These are phyloP conservation scores for Anseranas semipalmata DNA, from an alignment of 2,113 vertebrate species.

Conservation along the genomic window DNA sequence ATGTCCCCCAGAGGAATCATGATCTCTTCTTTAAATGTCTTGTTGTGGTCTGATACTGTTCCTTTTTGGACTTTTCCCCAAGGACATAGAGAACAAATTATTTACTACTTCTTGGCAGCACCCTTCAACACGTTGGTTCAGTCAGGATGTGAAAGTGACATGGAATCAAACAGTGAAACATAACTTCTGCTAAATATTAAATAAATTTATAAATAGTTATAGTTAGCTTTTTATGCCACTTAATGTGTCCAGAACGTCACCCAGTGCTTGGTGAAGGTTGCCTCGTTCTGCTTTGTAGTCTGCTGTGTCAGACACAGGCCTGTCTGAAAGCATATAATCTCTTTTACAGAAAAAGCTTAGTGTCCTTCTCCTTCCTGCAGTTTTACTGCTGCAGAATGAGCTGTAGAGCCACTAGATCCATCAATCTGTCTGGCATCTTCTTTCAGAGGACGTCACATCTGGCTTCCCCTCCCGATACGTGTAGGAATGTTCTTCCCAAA, in stretches of 20 bases:
- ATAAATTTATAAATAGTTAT: neutral
- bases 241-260: neutral
- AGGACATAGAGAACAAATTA: neutral
- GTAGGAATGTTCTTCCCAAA: neutral
- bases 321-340: neutral
- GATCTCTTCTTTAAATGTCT: neutral
- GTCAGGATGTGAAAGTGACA: neutral
- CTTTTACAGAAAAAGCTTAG: neutral
- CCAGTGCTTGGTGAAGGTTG: neutral
- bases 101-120: neutral
- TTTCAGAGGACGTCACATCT: neutral
- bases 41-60: neutral
- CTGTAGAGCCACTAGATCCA: neutral
- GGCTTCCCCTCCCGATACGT: rapidly evolving
- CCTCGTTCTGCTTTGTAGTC: rapidly evolving
- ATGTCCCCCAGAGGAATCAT: neutral
- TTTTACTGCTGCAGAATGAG: neutral
- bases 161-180: neutral
- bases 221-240: neutral
- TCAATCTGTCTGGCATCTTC: neutral
- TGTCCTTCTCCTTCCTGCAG: neutral
- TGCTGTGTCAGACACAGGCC: neutral
- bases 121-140: neutral
- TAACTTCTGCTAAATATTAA: neutral
- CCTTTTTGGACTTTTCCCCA: neutral